Evolutionary conservation across 2,797 vertebrate species (phyloP), one percentile per base, ranked within the genome.

Genomic region (Telmatherina bonti): DNA sequence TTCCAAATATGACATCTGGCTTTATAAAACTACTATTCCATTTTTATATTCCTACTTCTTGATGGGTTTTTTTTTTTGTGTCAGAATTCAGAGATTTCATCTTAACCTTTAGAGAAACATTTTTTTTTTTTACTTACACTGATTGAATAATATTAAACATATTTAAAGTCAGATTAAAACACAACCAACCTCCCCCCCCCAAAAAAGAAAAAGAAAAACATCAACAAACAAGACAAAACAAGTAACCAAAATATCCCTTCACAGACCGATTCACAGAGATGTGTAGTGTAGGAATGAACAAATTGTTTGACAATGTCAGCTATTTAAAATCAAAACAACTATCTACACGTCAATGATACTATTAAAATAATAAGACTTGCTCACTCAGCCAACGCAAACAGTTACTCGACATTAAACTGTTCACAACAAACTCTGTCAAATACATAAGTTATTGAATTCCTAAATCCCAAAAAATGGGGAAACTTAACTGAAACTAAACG

Each of bases 71-170:
- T 60, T 31, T 7, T 31, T 31, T 31, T 3, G 7, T 7, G 72
- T 56, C 69, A 51, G 83, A 85, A 88, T 83, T 85, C 76, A 89
- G 58, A 89, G 78, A 89, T 87, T 80, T 77, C 82, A 83, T 54
- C 76, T 66, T 27, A 22, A 82, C 58, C 68, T 88, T 43, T 62
- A 22, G 33, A 16, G 24, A 33, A 33, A 31, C 8, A 57, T 11
- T 43, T 62, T 70, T 36, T 76, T 64, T 54, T 53, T 64, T 61
- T 16, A 62, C 47, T 31, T 84, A 51, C 33, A 81, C 68, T 67
- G 73, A 81, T 49, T 69, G 72, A 78, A 74, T 67, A 55, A 62
- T 43, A 61, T 70, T 61, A 55, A 36, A 64, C 15, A 65, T 56
- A 75, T 64, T 80, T 30, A 73, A 77, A 69, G 60, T 67, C 51